A percentile compares a stretch with the other conserved stretches of the same genome.
phyloP scores from a whole-genome alignment of 2,113 vertebrate genomes.

The Nesoenas mayeri region DNA sequence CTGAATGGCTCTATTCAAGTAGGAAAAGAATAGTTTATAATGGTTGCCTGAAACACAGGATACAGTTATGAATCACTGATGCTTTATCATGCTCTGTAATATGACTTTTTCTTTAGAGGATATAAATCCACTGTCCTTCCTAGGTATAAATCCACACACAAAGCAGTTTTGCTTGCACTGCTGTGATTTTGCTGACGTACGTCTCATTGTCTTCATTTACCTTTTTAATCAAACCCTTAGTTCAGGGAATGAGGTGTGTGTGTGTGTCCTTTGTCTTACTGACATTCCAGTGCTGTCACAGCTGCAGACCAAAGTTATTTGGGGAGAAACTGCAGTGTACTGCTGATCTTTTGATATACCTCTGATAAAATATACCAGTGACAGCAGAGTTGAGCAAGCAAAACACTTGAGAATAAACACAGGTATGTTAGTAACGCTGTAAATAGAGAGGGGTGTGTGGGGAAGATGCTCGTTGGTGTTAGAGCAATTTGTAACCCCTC shows the following conservation, averaged over 20 bases:
- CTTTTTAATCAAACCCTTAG: background rate
- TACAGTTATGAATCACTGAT: background rate
- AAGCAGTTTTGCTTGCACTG: background rate
- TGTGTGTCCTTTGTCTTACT: background rate
- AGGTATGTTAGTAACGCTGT: background rate
- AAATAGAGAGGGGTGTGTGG: background rate
- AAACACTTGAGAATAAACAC: background rate
- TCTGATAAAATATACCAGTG: background rate
- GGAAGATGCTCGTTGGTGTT: background rate
- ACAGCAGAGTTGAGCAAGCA: background rate
- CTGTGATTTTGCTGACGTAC: background rate
- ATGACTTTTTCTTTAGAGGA: background rate
- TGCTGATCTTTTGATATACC: background rate
- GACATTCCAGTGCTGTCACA: no score
- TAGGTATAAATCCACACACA: background rate
- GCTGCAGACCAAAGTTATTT: background rate
- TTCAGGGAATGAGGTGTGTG: accelerated
- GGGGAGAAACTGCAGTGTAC: background rate
- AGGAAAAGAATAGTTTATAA: background rate
- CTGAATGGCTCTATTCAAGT: background rate
- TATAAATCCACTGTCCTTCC: background rate
- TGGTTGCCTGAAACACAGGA: accelerated
- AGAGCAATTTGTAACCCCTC: background rate
- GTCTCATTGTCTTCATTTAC: background rate
- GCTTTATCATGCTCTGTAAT: background rate